Evolutionary conservation across 2,797 vertebrate genomes (phyloP), one percentile per base, ranked within the genome.

Genomic region (Trachurus trachurus): DNA sequence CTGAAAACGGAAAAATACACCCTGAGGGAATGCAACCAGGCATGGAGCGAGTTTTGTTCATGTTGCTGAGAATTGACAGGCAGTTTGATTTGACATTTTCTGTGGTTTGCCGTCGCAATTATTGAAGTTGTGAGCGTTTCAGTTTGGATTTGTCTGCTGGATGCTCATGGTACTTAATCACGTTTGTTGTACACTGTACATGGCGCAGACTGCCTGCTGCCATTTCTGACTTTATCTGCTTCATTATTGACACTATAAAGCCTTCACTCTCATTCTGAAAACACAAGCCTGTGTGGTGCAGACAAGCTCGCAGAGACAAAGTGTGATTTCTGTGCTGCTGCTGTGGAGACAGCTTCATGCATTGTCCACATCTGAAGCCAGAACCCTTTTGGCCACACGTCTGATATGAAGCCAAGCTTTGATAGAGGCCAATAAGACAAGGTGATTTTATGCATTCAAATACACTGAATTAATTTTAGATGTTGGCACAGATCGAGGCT

Each of bases 11-110:
- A 37, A 71, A 72, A 85, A 67, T 66, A 2, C 71, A 60, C 84
- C 89, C 85, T 69, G 17, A 66, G 89, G 89, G 87, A 86, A 81
- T 26, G 68, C 66, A 83, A 64, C 50, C 84, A 72, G 76, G 71
- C 77, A 49, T 31, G n/a, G 15, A 73, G 72, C 60, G 59, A 68
- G 66, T 88, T 87, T 80, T 81, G 78, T 86, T 90, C 58, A 2
- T 21, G 64, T 78, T 54, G 65, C 81, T 60, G 39, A 37, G 66
- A 84, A 77, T 40, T 86, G 87, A 89, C 82, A 83, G 74, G 21
- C 57, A 52, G 67, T 86, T 90, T 85, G 62, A 80, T 68, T 85
- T 69, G 49, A 90, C 82, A 78, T 81, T 82, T 85, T 78, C 73
- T 75, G 72, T 79, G 65, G 72, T 83, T 87, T 88, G 63, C n/a